Evolutionary conservation across 2,113 vertebrate species (phyloP).

Genomic region (Centropus unirufus): DNA sequence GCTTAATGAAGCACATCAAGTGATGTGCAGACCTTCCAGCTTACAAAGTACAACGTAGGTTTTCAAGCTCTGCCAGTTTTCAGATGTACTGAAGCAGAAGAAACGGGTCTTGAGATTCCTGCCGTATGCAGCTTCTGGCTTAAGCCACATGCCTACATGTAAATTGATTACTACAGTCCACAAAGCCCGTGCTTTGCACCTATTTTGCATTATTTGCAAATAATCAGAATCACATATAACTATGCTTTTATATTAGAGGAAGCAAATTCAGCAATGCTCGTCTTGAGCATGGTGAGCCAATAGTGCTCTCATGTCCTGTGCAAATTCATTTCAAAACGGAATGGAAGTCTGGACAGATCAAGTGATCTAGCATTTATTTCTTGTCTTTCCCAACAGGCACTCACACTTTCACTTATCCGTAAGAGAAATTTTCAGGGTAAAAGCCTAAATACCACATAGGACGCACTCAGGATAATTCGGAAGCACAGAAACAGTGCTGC

Average conservation of each 20-base stretch:
- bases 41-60: background rate
- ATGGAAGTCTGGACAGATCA: background rate
- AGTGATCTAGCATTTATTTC: background rate
- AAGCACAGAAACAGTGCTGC: background rate
- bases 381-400: background rate
- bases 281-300: rapidly evolving
- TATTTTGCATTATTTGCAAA: no score
- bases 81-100: slow-evolving; percentile 9
- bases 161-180: background rate
- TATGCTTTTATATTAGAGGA: background rate
- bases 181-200: background rate
- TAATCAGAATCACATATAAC: background rate
- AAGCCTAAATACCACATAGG: background rate
- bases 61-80: background rate
- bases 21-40: background rate
- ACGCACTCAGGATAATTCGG: rapidly evolving
- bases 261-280: background rate
- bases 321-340: background rate
- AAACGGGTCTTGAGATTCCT: background rate
- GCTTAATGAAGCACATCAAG: slow-evolving; percentile 7
- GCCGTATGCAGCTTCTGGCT: background rate
- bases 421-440: background rate
- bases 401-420: rapidly evolving
- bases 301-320: background rate
- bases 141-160: background rate